phyloP scores from a whole-genome alignment of 2,888 invertebrate species.

The Ophion ventricosus region DNA sequence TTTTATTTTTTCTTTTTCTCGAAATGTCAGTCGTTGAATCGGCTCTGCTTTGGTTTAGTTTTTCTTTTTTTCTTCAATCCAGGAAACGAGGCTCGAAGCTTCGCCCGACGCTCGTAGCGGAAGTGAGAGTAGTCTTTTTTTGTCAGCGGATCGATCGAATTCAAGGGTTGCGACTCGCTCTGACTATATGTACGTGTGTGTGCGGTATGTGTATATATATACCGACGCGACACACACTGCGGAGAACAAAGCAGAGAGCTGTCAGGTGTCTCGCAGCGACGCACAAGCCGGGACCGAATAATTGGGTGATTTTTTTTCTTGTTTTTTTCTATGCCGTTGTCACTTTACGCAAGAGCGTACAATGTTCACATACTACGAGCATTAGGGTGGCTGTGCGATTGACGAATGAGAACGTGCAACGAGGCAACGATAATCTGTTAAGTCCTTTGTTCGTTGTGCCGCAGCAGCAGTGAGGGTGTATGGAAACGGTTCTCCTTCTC shows the following conservation, averaged over 20 bases:
- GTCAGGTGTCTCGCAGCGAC: slow-evolving; percentile 51
- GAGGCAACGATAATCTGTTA: background rate
- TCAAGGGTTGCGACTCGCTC: slow-evolving; percentile 41
- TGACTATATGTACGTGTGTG: background rate
- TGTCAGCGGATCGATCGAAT: slow-evolving; percentile 48
- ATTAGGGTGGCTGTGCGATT: no score
- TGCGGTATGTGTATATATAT: slow-evolving; percentile 4
- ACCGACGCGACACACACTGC: slow-evolving; percentile 16
- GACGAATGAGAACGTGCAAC: no score
- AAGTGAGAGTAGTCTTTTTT: slow-evolving; percentile 6
- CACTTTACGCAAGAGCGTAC: background rate
- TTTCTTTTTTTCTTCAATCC: slow-evolving; percentile 9
- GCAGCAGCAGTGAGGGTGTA: background rate
- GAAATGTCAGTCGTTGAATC: slow-evolving; percentile 17
- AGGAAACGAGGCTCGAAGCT: no score
- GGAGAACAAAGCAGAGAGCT: slow-evolving; percentile 52
- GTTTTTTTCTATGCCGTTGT: background rate
- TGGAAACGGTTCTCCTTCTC: background rate
- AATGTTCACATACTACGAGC: background rate
- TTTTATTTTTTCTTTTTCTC: no score
- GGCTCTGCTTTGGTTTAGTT: background rate
- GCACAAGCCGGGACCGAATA: slow-evolving; percentile 26
- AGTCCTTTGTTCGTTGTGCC: slow-evolving; percentile 37
- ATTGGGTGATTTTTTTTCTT: background rate
- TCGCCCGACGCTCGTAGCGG: no score